Evolutionary conservation across 2,888 invertebrate genomes (phyloP), one percentile per base, ranked within the genome.

Genomic region (Chymomyza amoena): DNA sequence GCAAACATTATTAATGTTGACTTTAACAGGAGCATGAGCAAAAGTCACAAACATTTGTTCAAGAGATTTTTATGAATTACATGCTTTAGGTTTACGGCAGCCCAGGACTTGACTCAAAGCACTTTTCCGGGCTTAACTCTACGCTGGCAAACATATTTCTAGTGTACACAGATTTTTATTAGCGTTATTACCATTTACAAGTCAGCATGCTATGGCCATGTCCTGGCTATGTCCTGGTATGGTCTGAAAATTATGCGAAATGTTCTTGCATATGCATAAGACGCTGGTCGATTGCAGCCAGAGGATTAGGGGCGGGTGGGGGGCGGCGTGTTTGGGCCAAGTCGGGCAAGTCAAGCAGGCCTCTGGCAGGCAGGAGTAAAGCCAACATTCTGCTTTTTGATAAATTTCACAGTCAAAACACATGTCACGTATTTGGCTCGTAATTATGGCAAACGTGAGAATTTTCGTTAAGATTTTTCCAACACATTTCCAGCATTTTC

Each of bases 391-490:
- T 15, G 61, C 56, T 3, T 54, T 74, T 77, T 57, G 54, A 25
- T 76, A 85, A 87, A 76, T 76, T 77, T 84, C 78, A 72, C 79
- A 86, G 81, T 89, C 87, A 77, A 79, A 75, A 87, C 87, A 87
- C 88, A 88, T 88, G 83, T 89, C 87, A 88, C 87, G 87, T 89
- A 87, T 70, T 88, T 84, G 70, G 68, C 83, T 87, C 87, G 87
- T 87, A 87, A 87, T 87, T 87, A 89, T 89, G 83, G 89, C 81
- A 81, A 85, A 87, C 87, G 87, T 87, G 87, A 84, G 89, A 87
- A 89, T 83, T 88, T 87, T 89, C 73, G 85, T 80, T 80, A 88
- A 89, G 87, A 87, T 87, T 82, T 89, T 87, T 87, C 77, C 75
- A 79, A 75, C 88, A 86, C 73, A 83, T 76, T 81, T 80, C 72